Evolutionary conservation across 2,113 vertebrate species (phyloP).

Genomic region (Ondatra zibethicus): DNA sequence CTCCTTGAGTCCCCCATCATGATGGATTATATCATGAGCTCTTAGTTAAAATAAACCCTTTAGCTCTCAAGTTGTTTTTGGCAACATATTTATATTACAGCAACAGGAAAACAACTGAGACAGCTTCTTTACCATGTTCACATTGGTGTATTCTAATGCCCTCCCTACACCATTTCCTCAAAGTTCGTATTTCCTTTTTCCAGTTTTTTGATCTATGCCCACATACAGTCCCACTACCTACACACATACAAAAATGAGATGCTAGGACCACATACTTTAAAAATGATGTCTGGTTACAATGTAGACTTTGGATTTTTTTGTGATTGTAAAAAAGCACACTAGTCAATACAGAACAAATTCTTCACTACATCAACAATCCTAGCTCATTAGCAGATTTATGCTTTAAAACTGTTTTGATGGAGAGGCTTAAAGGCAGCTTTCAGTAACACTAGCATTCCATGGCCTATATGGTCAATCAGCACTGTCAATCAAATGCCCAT

Average conservation of each 20-base stretch:
- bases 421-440: constrained; percentile 22
- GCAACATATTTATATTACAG: neutral
- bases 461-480: neutral
- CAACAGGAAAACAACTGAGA: neutral
- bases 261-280: neutral
- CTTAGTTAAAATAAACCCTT: neutral
- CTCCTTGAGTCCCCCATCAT: neutral
- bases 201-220: neutral
- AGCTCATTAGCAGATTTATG: neutral
- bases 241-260: neutral
- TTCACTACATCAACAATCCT: neutral
- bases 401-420: constrained; percentile 2
- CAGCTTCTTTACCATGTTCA: neutral
- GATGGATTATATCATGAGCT: neutral
- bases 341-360: neutral
- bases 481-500: neutral
- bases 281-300: neutral
- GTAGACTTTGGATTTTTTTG: neutral
- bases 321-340: constrained; percentile 18
- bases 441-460: neutral
- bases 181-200: neutral
- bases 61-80: neutral
- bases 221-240: neutral
- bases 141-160: neutral
- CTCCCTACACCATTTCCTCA: neutral